A percentile compares a stretch with the other conserved stretches of the same genome.
These are phyloP conservation scores for Pogoniulus pusillus DNA, from an alignment of 2,797 vertebrate genomes.

Conservation along the genomic window DNA sequence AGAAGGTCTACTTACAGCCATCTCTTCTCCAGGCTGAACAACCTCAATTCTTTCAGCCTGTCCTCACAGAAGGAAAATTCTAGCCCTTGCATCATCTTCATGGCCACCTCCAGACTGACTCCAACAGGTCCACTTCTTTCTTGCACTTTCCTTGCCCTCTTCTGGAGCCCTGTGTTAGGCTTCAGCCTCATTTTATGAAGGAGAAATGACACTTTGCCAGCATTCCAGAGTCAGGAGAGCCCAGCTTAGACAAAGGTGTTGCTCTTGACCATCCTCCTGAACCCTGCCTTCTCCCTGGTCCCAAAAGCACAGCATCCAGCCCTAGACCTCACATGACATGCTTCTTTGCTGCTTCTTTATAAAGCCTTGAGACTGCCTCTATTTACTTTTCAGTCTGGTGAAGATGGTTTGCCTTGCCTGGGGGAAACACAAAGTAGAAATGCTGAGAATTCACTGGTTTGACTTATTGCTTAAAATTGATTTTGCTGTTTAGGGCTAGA, in stretches of 20 bases:
- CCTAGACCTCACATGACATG: not conserved
- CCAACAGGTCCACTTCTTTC: not conserved
- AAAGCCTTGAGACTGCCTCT: conserved; percentile 1
- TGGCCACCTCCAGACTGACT: not conserved
- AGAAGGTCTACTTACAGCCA: not conserved
- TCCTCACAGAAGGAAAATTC: not conserved
- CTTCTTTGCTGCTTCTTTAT: not conserved
- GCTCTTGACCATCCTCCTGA: not conserved
- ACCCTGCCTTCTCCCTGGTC: rapidly evolving
- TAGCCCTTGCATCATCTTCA: rapidly evolving
- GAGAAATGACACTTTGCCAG: not conserved
- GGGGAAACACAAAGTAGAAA: not conserved
- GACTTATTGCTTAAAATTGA: not conserved
- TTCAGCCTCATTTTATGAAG: not conserved
- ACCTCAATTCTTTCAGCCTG: not conserved
- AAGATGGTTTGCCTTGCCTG: conserved; percentile 3
- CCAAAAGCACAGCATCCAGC: not conserved
- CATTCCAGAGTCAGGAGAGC: not conserved
- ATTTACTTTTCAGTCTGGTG: not conserved
- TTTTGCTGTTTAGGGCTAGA: not conserved
- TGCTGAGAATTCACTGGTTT: not conserved
- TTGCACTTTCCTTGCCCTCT: not conserved
- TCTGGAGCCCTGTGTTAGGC: not conserved
- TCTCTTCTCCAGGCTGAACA: not conserved
- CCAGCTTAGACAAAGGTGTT: not conserved